Evolutionary conservation across 2,113 vertebrate species (phyloP), one percentile per base, ranked within the genome.

Genomic region (Hymenochirus boettgeri): DNA sequence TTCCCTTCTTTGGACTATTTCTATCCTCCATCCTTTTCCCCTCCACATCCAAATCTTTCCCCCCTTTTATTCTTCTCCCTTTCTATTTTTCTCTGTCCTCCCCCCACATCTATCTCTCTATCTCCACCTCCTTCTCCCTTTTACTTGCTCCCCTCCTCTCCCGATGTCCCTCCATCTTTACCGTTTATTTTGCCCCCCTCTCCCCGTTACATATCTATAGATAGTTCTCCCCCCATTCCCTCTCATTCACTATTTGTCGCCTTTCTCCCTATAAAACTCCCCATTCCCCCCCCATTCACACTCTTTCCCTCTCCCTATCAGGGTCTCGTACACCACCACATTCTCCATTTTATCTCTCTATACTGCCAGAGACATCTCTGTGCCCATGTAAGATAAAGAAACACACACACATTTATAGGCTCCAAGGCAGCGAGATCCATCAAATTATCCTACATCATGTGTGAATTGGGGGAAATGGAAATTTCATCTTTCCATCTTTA

Each of bases 161-260:
- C 22, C 39, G 27, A 24, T 12, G 42, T 48, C 42, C 31, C 58
- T 61, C 62, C 52, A 45, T 65, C 62, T 47, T 56, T 52, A 23
- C 56, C 33, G 27, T 37, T 19, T 42, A 39, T 53, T 65, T 46
- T 52, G 31, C 54, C 52, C 11, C 55, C 52, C 51, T 52, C 21
- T 56, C 62, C 56, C 62, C n/a, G n/a, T n/a, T n/a, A n/a, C n/a
- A n/a, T n/a, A n/a, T n/a, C n/a, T n/a, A n/a, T n/a, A n/a, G n/a
- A n/a, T n/a, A n/a, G n/a, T n/a, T 31, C 29, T 5, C 33, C 33
- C 51, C 45, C 33, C 62, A 12, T 12, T 64, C 51, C 31, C 42
- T 57, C 53, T 64, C 25, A 42, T 55, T 53, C 54, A 46, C 54
- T 39, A 56, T 65, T 56, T 65, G 48, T 54, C 9, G 23, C 31